Percentiles rank a stretch among this genome's conserved stretches.
Evolutionary conservation across 2,888 invertebrate species (phyloP).

Genomic region (Plebejus argus): DNA sequence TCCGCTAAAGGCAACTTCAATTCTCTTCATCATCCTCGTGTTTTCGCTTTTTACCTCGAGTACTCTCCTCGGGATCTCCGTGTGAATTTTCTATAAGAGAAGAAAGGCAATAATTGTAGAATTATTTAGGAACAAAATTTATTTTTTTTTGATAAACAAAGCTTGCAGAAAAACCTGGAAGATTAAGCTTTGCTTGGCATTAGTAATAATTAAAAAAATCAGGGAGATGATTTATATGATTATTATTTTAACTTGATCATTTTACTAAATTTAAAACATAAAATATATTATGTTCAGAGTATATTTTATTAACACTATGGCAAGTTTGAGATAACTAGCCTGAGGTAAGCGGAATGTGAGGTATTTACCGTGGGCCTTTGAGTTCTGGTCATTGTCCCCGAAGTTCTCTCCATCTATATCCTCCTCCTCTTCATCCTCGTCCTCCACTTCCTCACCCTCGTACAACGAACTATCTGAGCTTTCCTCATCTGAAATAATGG

Average conservation of each 20-base stretch:
- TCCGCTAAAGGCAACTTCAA: constrained; percentile 77
- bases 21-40: constrained; percentile 80
- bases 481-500: constrained; percentile 63
- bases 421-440: constrained; percentile 67
- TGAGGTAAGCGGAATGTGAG: too few species aligned
- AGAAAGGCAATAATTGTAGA: background rate
- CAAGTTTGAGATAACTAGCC: too few species aligned
- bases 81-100: constrained; percentile 70
- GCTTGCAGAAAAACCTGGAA: too few species aligned
- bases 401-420: constrained; percentile 70
- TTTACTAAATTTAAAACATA: too few species aligned
- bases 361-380: constrained; percentile 60
- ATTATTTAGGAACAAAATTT: too few species aligned
- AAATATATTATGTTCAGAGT: too few species aligned
- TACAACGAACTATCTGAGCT: constrained; percentile 73
- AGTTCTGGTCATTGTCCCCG: constrained; percentile 67
- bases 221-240: too few species aligned
- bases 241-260: too few species aligned
- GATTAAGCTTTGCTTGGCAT: too few species aligned
- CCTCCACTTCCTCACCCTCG: constrained; percentile 72
- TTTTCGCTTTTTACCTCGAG: constrained; percentile 83
- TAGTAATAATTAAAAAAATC: too few species aligned
- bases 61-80: constrained; percentile 74
- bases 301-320: too few species aligned
- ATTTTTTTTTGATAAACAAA: too few species aligned